Evolutionary conservation across 2,888 invertebrate species (phyloP).

Genomic region (Nudaria mundana): DNA sequence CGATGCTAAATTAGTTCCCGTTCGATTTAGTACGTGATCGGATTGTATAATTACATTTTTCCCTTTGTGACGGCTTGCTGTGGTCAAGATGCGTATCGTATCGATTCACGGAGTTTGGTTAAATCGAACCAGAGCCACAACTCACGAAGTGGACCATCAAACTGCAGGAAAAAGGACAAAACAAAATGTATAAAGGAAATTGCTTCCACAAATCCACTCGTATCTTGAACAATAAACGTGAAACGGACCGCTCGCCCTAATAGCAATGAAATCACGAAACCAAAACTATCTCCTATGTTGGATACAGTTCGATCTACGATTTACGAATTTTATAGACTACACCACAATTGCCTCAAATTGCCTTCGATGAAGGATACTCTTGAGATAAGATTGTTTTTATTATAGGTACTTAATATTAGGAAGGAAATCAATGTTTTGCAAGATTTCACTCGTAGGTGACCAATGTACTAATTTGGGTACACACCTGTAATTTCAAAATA

Average conservation of each 20-base stretch:
- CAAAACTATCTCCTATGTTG: conserved; percentile 74
- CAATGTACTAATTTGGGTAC: too few relatives aligned
- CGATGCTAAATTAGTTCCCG: conserved; percentile 71
- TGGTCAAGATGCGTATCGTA: conserved; percentile 69
- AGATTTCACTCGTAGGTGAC: too few relatives aligned
- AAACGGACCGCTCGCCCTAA: conserved; percentile 74
- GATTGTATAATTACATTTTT: conserved; percentile 71
- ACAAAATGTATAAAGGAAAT: conserved; percentile 82
- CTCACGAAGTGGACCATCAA: conserved; percentile 77
- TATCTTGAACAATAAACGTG: conserved; percentile 80
- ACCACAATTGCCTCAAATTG: conserved; percentile 38
- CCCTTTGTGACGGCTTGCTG: conserved; percentile 48
- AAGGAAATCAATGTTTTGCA: too few relatives aligned
- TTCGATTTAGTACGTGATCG: conserved; percentile 65
- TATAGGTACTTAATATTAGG: too few relatives aligned
- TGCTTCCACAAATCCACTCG: conserved; percentile 82
- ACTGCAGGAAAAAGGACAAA: conserved; percentile 80
- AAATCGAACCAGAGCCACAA: conserved; percentile 75
- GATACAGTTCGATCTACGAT: conserved; percentile 51
- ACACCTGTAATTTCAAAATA: too few relatives aligned
- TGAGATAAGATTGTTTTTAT: conserved; percentile 4
- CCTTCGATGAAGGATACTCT: conserved; percentile 17
- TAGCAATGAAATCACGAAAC: conserved; percentile 81
- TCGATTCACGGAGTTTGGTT: conserved; percentile 64
- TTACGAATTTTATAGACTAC: conserved; percentile 58